A percentile compares a stretch with the other conserved stretches of the same genome.
Evolutionary conservation across 2,113 vertebrate genomes (phyloP).

Genomic region (Chloropsis cyanopogon): DNA sequence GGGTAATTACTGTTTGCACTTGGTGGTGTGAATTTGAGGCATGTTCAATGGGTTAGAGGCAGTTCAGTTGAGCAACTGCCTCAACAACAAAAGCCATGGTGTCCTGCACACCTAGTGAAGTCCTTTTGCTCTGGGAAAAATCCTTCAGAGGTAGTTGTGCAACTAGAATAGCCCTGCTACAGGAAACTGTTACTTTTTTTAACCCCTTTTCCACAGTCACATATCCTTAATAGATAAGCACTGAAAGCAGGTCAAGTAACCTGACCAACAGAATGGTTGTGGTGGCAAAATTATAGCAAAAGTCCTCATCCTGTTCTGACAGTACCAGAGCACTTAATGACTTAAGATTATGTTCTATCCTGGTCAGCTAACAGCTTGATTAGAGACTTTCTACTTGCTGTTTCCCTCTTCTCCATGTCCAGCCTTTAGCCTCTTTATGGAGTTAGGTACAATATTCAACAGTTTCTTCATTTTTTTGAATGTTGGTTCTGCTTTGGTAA

Average conservation of each 20-base stretch:
- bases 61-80: not conserved
- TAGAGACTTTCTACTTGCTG: not conserved
- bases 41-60: not conserved
- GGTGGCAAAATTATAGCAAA: not conserved
- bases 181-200: not conserved
- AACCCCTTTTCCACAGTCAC: not conserved
- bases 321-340: not conserved
- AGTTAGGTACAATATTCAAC: not conserved
- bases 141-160: not conserved
- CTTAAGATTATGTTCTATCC: not conserved
- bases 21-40: not conserved
- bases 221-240: not conserved
- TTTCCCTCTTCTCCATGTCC: not conserved
- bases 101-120: not conserved
- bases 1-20: not conserved
- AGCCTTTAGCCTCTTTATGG: not conserved
- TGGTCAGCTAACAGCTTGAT: not conserved
- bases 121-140: not conserved
- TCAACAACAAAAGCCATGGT: not conserved
- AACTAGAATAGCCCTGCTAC: not conserved
- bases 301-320: not conserved
- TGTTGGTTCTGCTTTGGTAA: not conserved
- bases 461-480: not conserved
- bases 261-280: not conserved
- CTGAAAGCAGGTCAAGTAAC: not conserved